Conservation (phyloP, 1,140 invertebrate species). For the Nephila pilipes region DNA sequence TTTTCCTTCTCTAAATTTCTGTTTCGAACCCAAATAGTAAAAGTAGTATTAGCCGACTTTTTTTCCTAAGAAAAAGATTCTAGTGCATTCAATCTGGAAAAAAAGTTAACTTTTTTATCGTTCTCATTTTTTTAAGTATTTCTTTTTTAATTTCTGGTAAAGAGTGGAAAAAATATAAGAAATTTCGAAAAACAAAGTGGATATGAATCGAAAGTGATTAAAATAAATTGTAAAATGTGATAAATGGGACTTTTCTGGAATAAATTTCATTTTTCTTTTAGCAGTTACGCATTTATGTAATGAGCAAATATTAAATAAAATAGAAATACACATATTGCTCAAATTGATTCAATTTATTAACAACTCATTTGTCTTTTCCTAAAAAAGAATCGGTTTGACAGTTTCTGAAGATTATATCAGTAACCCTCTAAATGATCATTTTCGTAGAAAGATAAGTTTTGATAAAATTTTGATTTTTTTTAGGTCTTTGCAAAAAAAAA, state of each 20-base stretch:
- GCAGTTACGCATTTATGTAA: too few species aligned
- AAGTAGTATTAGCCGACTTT: constrained; percentile 8
- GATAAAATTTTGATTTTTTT: too few species aligned
- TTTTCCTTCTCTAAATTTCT: constrained; percentile 15
- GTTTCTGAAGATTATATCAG: too few species aligned
- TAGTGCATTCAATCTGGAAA: not conserved
- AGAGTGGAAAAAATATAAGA: not conserved
- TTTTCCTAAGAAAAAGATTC: not conserved
- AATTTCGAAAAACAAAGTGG: not conserved
- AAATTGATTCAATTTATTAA: not conserved
- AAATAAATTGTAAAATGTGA: not conserved
- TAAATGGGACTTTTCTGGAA: not conserved
- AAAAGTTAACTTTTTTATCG: constrained; percentile 15
- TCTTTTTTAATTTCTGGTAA: too few species aligned
- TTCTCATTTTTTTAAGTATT: not conserved
- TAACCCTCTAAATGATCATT: too few species aligned
- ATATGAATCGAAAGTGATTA: constrained; percentile 3
- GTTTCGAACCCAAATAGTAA: not conserved
- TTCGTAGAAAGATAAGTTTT: too few species aligned
- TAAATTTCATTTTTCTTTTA: not conserved
- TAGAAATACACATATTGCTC: not conserved
- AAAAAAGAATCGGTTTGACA: too few species aligned
- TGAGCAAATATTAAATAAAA: not conserved
- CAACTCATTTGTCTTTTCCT: too few species aligned
- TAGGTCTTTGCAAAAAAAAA: too few species aligned